Percentiles rank a stretch among this genome's conserved stretches.
Conservation (phyloP, 2,797 vertebrate species). For the Mustela erminea region DNA sequence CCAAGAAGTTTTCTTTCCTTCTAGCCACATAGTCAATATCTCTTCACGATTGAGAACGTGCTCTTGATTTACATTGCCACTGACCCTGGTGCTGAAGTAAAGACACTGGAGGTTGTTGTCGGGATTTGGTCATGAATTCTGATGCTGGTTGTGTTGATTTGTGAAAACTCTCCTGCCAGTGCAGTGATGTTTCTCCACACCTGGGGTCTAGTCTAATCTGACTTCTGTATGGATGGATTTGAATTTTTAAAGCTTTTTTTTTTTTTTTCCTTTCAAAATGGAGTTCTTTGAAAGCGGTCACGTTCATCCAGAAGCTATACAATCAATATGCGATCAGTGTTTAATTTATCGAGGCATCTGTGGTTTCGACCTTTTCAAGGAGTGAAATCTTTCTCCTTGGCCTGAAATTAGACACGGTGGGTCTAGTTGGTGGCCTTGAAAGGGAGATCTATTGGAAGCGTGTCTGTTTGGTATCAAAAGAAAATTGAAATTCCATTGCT, state of each 20-base stretch:
- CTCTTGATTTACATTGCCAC: slow-evolving; percentile 68
- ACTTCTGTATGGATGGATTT: slow-evolving; percentile 60
- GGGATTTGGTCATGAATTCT: slow-evolving; percentile 25
- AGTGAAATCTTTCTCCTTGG: slow-evolving; percentile 58
- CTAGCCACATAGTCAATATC: slow-evolving; percentile 41
- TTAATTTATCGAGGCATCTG: slow-evolving; percentile 59
- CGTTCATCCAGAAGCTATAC: slow-evolving; percentile 64
- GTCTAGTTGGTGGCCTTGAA: slow-evolving; percentile 7
- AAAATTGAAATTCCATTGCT: slow-evolving; percentile 74
- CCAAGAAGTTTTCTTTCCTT: slow-evolving; percentile 63
- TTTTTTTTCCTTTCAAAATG: slow-evolving; percentile 27
- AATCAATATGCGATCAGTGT: slow-evolving; percentile 37
- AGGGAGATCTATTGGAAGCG: slow-evolving; percentile 54
- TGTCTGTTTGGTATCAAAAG: slow-evolving; percentile 73
- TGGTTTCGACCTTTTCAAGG: slow-evolving; percentile 58
- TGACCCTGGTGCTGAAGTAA: slow-evolving; percentile 64
- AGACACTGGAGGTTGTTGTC: slow-evolving; percentile 56
- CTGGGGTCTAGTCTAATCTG: background rate
- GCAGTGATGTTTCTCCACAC: background rate
- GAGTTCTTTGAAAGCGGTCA: slow-evolving; percentile 42
- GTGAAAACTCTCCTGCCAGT: background rate
- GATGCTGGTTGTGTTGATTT: background rate
- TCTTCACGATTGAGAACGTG: slow-evolving; percentile 56
- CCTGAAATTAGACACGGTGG: slow-evolving; percentile 42
- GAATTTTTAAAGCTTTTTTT: slow-evolving; percentile 57